Evolutionary conservation across 64 coral and sea anemone genomes (phyloP), one percentile per base, ranked within the genome.

Genomic region (Porites australiensis): DNA sequence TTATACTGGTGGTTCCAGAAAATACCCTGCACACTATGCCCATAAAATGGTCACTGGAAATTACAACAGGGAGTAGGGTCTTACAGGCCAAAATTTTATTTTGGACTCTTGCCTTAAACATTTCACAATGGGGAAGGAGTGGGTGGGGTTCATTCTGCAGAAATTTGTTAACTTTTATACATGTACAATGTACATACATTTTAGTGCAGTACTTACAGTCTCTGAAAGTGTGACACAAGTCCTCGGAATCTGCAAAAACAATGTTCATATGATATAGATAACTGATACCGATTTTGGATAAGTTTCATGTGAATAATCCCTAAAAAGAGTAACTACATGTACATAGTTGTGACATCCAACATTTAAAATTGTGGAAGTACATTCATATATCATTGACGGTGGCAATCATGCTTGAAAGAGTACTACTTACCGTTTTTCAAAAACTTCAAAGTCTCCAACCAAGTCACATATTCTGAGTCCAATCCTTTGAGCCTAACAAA

Each of bases 391-490:
- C n/a, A 5, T n/a, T n/a, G n/a, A n/a, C n/a, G n/a, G 27, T 37
- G 27, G 0, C 1, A 71, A 70, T 52, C 44, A 44, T 44, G 14
- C 47, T 9, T 67, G 20, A 1, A 4, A 58, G 7, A 50, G 18
- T 58, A 20, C 19, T 62, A 70, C 93, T 87, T 58, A 98, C 96
- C 87, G 95, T 88, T 93, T 90, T 59, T 91, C 84, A 89, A 98
- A 98, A 49, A 77, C 67, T 15, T 90, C 87, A 88, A 93, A 98
- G 60, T 98, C 79, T 15, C 96, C 96, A 90, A 93, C 75, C 54
- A 98, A 78, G 87, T 98, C 96, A 79, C 93, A 95, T 70, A 98
- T 82, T 93, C 96, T 88, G 22, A 98, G 59, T 18, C 93, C 93
- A 71, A 92, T 91, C 87, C 96, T 93, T 69, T 95, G 93, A 65